Evolutionary conservation across 2,888 invertebrate genomes (phyloP), one percentile per base, ranked within the genome.

Genomic region (Timandra comae): DNA sequence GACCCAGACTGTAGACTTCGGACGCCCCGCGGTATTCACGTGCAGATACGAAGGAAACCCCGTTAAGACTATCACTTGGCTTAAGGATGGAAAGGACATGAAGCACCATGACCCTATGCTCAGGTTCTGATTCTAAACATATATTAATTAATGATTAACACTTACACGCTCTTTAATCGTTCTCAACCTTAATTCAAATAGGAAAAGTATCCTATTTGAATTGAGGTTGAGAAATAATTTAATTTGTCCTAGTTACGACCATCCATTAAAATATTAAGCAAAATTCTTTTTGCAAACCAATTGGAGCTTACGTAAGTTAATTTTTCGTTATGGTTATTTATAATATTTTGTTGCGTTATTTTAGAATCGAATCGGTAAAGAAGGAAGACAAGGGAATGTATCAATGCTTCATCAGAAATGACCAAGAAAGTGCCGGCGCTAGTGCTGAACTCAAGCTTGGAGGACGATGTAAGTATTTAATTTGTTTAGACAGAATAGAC

Each of bases 361-460:
- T 33, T 61, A 89, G 94, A 47, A 96, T 98, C 57, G 94, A 94
- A 59, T 92, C 95, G 1, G 96, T 98, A 0, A 93, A 95, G 74
- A 94, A 97, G 60, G 95, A 96, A 76, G 97, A 97, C 74, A 95
- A 95, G 66, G 98, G 98, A 61, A 97, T 97, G 97, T 98, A 97
- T 73, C 98, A 98, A 67, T 98, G 98, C 69, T 96, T 97, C 64
- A 94, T 96, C 30, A 88, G 95, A 34, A 97, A 97, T 66, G 96
- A 96, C 57, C 94, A 95, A 66, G 96, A 97, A 72, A 95, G 95
- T 58, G 96, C 96, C 0, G 96, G 97, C 63, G 95, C 95, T 1
- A 95, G 94, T 33, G 96, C 94, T 29, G 97, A 97, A 87, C 84
- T 98, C 33, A 95, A 95, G 82, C 89, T 98, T 37, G 98, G 97